A percentile compares a stretch with the other conserved stretches of the same genome.
Conservation (phyloP, 2,797 vertebrate genomes). For the Eulemur coronatus region DNA sequence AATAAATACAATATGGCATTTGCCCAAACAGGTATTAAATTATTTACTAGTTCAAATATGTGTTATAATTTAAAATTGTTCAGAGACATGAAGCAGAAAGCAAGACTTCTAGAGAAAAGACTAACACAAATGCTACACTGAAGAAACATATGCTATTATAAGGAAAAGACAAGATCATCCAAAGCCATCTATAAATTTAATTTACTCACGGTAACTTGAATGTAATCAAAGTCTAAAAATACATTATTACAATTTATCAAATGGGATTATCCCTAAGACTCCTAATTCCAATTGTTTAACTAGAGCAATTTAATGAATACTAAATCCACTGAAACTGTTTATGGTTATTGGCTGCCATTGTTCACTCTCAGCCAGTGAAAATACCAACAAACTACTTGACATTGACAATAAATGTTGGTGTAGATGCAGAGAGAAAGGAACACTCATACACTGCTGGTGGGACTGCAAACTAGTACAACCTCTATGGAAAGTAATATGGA, state of each 20-base stretch:
- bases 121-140: constrained; percentile 41
- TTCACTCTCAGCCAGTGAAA: constrained; percentile 24
- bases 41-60: constrained; percentile 59
- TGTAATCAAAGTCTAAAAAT: constrained; percentile 36
- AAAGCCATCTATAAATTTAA: constrained; percentile 30
- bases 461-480: no score
- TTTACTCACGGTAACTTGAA: constrained; percentile 32
- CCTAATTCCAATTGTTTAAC: constrained; percentile 43
- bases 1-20: constrained; percentile 70
- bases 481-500: no score
- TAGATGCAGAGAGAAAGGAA: no score
- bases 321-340: constrained; percentile 58
- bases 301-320: constrained; percentile 64
- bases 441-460: no score
- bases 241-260: constrained; percentile 57
- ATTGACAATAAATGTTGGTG: neutral
- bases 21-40: constrained; percentile 54
- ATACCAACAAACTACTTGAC: neutral
- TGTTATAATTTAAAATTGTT: constrained; percentile 61
- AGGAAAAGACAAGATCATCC: constrained; percentile 33
- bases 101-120: constrained; percentile 47
- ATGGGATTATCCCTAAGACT: constrained; percentile 30
- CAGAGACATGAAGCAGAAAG: constrained; percentile 46
- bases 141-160: constrained; percentile 41
- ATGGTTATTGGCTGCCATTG: constrained; percentile 48